These are phyloP conservation scores for Bicyclus anynana DNA, from an alignment of 1,140 invertebrate genomes.

Conservation along the genomic window DNA sequence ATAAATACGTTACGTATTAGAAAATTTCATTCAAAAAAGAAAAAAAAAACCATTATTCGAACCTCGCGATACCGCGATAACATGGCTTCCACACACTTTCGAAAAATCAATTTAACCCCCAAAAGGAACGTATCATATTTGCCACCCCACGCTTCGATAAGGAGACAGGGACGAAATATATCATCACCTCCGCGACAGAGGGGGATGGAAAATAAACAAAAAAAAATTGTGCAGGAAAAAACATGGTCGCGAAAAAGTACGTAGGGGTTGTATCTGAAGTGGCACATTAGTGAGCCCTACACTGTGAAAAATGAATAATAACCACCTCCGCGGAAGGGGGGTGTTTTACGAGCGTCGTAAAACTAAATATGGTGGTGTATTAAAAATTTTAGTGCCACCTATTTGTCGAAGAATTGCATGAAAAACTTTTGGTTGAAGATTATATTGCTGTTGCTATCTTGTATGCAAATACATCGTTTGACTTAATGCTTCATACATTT, in stretches of 20 bases:
- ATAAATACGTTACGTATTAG: not conserved
- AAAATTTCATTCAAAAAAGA: not conserved
- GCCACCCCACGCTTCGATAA: slow-evolving; percentile 58
- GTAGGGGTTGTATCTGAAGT: slow-evolving; percentile 64
- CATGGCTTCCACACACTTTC: slow-evolving; percentile 62
- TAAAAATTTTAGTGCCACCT: slow-evolving; percentile 13
- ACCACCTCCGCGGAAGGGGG: slow-evolving; percentile 37
- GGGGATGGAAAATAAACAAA: slow-evolving; percentile 56
- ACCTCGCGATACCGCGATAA: slow-evolving; percentile 34
- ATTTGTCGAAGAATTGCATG: slow-evolving; percentile 6
- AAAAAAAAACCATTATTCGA: not conserved
- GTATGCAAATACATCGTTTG: too few relatives aligned
- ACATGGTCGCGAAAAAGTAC: slow-evolving; percentile 64
- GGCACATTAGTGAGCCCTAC: slow-evolving; percentile 62
- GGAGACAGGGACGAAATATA: slow-evolving; percentile 31
- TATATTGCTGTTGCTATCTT: not conserved
- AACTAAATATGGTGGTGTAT: slow-evolving; percentile 18
- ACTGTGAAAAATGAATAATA: slow-evolving; percentile 70
- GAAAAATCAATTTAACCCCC: slow-evolving; percentile 71
- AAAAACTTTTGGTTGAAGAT: not conserved
- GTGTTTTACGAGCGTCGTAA: slow-evolving; percentile 43
- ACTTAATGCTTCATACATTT: too few relatives aligned
- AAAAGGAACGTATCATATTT: slow-evolving; percentile 72
- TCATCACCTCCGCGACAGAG: slow-evolving; percentile 11
- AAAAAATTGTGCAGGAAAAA: slow-evolving; percentile 65